phyloP scores from a whole-genome alignment of 1,140 invertebrate species.

The Listronotus bonariensis region DNA sequence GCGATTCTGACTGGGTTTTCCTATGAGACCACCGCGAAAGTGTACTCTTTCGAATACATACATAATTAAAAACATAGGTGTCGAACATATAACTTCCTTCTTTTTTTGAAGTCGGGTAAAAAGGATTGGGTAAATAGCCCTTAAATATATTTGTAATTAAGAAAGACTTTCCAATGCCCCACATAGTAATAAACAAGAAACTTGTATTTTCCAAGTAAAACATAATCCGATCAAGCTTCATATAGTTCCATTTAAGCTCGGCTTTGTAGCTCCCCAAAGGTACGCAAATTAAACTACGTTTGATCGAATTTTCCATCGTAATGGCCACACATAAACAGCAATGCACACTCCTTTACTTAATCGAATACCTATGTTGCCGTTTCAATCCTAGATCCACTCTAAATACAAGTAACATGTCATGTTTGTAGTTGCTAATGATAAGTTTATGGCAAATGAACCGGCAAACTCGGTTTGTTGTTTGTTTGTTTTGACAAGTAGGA shows the following conservation, averaged over 20 bases:
- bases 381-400: not conserved
- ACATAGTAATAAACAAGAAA: no score
- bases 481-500: slow-evolving; percentile 18
- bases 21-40: no score
- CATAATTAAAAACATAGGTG: no score
- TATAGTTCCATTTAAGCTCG: slow-evolving; percentile 20
- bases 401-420: slow-evolving; percentile 48
- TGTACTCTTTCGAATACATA: no score
- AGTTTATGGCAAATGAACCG: slow-evolving; percentile 44
- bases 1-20: no score
- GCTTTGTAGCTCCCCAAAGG: slow-evolving; percentile 26
- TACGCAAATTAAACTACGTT: slow-evolving; percentile 30
- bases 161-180: no score
- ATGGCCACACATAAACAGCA: slow-evolving; percentile 2
- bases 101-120: no score
- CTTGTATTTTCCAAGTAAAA: not conserved
- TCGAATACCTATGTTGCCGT: not conserved
- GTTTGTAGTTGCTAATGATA: slow-evolving; percentile 48
- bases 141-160: no score
- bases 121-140: no score
- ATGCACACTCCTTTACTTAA: slow-evolving; percentile 1
- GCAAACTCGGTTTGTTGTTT: slow-evolving; percentile 1
- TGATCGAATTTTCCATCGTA: slow-evolving; percentile 32
- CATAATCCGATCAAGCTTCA: slow-evolving; percentile 26
- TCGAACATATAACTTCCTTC: no score